Evolutionary conservation across 2,888 invertebrate species (phyloP), one percentile per base, ranked within the genome.

Genomic region (Chrysolina americana): DNA sequence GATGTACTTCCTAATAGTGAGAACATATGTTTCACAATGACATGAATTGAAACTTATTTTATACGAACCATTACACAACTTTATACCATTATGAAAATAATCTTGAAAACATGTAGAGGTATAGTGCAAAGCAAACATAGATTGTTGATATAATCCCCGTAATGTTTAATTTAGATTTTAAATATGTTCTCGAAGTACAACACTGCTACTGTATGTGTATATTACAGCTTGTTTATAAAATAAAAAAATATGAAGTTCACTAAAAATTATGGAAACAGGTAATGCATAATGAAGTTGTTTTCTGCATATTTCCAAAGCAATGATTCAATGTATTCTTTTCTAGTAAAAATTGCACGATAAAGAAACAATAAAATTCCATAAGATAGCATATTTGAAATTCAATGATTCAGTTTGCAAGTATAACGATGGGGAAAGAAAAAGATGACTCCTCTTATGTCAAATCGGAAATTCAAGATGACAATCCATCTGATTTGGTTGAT

Each of bases 401-500:
- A 65, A 74, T 74, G 74, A 70, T 63, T 63, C 74, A 70, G 50
- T 73, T 73, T 73, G 73, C 56, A 36, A 68, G n/a, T 65, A 69
- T 73, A 53, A 73, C 64, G 56, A 74, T 65, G 50, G 68, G 68
- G 41, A 68, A 53, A 53, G 53, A 68, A 53, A 72, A 70, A 62
- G 48, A 56, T 47, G 72, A 75, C 48, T 75, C 72, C 41, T 76
- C 76, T 66, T 76, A 77, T 65, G 71, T 74, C 50, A 79, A 79
- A 69, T 75, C 80, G 21, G 79, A 79, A 41, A 80, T 82, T 75
- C 83, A 83, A 79, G 85, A 85, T 73, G 86, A 87, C 73, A 83
- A 86, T 70, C 87, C 86, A 21, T 87, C 87, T 6, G 87, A 87
- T 65, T 70, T 85, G 65, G 81, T 85, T 23, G 86, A 87, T 77